These are phyloP conservation scores for Lobophora halterata DNA, from an alignment of 2,888 invertebrate species.

Conservation along the genomic window DNA sequence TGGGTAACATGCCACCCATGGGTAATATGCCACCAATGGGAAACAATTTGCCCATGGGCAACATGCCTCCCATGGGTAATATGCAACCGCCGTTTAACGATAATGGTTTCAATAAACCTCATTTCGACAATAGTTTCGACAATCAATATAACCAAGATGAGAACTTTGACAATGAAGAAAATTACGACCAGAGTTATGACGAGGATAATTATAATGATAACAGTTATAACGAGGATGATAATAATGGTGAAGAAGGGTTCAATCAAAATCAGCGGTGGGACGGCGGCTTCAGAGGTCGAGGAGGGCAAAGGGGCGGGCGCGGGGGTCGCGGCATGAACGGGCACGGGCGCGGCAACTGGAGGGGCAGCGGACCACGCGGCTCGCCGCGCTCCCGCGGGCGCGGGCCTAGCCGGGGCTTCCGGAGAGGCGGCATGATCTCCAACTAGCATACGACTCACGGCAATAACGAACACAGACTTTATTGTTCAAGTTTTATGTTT, in stretches of 20 bases:
- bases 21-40: slow-evolving; percentile 46
- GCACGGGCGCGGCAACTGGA: slow-evolving; percentile 60
- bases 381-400: slow-evolving; percentile 56
- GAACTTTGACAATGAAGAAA: slow-evolving; percentile 54
- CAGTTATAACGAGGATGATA: slow-evolving; percentile 48
- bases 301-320: slow-evolving; percentile 44
- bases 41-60: slow-evolving; percentile 36
- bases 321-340: slow-evolving; percentile 66
- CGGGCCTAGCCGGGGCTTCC: slow-evolving; percentile 57
- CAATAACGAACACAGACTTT: slow-evolving; percentile 48
- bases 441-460: slow-evolving; percentile 49
- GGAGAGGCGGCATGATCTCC: slow-evolving; percentile 65
- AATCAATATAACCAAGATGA: slow-evolving; percentile 61
- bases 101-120: slow-evolving; percentile 67
- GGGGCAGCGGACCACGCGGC: slow-evolving; percentile 53
- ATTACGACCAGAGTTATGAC: slow-evolving; percentile 55
- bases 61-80: slow-evolving; percentile 31
- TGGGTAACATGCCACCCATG: slow-evolving; percentile 34
- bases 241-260: slow-evolving; percentile 49
- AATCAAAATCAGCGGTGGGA: slow-evolving; percentile 63
- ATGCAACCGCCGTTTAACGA: slow-evolving; percentile 54
- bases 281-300: slow-evolving; percentile 56
- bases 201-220: slow-evolving; percentile 45
- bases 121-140: slow-evolving; percentile 54
- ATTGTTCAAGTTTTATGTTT: slow-evolving; percentile 46